Conservation (phyloP, 2,888 invertebrate species). For the Eudasyphora cyanicolor region DNA sequence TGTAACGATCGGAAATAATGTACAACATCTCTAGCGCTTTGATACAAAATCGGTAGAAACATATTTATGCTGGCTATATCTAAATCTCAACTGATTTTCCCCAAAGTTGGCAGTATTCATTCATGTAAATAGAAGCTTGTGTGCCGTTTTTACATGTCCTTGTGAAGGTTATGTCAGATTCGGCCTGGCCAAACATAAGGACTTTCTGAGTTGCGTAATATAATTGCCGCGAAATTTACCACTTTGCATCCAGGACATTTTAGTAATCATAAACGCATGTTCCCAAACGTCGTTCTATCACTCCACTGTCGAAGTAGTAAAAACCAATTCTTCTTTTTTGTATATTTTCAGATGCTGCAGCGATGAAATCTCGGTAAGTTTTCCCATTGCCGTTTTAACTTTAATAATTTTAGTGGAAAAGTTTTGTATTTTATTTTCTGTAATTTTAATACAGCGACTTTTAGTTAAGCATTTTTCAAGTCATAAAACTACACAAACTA, state of each 20-base stretch:
- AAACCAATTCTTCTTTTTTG: slow-evolving; percentile 6
- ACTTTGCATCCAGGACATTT: slow-evolving; percentile 30
- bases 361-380: slow-evolving; percentile 48
- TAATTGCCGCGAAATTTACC: not conserved
- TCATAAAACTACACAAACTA: slow-evolving; percentile 21
- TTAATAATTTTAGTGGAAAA: slow-evolving; percentile 69
- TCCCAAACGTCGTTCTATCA: too few species aligned
- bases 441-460: slow-evolving; percentile 62
- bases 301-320: not conserved
- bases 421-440: slow-evolving; percentile 67
- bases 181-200: too few species aligned
- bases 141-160: too few species aligned
- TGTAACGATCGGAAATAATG: too few species aligned
- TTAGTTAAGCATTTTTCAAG: slow-evolving; percentile 51
- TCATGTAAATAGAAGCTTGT: too few species aligned
- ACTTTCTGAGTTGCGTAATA: too few species aligned
- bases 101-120: too few species aligned
- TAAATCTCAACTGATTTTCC: too few species aligned
- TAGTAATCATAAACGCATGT: not conserved
- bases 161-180: too few species aligned
- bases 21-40: too few species aligned
- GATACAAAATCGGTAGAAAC: too few species aligned
- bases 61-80: too few species aligned
- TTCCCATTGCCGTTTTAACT: slow-evolving; percentile 64
- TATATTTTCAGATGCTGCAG: slow-evolving; percentile 16